Percentiles rank a stretch among this genome's conserved stretches.
These are phyloP conservation scores for Caenorhabditis wallacei DNA, from an alignment of 2,888 invertebrate genomes.

Conservation along the genomic window DNA sequence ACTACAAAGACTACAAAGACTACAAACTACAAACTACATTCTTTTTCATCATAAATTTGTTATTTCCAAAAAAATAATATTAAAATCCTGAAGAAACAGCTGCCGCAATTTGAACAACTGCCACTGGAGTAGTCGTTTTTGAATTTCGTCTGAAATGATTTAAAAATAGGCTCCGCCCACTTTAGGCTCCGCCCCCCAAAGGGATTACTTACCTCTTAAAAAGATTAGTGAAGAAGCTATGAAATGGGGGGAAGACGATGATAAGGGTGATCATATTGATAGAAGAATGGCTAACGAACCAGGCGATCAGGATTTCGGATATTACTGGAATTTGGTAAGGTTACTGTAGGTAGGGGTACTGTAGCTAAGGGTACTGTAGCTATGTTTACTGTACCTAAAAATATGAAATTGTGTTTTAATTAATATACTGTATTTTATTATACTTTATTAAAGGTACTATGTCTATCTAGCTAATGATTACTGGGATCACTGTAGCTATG, in stretches of 20 bases:
- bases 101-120: background rate
- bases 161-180: too few species aligned
- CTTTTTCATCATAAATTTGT: background rate
- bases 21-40: background rate
- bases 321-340: constrained; percentile 17
- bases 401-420: background rate
- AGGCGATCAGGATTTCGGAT: constrained; percentile 17
- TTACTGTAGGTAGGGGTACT: too few species aligned
- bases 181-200: background rate
- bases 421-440: too few species aligned
- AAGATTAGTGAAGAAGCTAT: background rate
- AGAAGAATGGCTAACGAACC: constrained; percentile 28
- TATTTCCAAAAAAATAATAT: background rate
- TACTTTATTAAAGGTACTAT: too few species aligned
- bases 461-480: too few species aligned
- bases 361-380: too few species aligned
- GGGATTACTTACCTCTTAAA: background rate
- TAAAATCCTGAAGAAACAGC: constrained; percentile 5
- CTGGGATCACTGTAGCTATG: too few species aligned
- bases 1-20: too few species aligned
- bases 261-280: constrained; percentile 17
- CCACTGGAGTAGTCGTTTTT: constrained; percentile 5
- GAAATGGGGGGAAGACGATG: constrained; percentile 31
- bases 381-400: too few species aligned
- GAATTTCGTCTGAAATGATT: constrained; percentile 10